Evolutionary conservation across 1,140 invertebrate genomes (phyloP), one percentile per base, ranked within the genome.

Genomic region (Harpegnathos saltator): DNA sequence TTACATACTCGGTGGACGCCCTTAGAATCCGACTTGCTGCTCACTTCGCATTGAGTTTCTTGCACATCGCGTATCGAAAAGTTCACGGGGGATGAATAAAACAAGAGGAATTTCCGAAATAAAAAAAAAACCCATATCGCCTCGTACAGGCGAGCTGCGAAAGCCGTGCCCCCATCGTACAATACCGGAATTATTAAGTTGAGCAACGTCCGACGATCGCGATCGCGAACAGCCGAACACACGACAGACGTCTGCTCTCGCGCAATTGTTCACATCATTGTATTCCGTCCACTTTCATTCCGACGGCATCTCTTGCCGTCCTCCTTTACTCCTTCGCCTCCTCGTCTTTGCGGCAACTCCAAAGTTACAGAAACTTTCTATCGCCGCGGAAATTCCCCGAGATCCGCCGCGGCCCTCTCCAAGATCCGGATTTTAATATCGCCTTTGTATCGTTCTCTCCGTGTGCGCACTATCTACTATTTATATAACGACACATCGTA

Each of bases 181-280:
- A 80, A 75, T 75, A n/a, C 1, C 7, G 22, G 61, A 62, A 82
- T 88, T 85, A 88, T n/a, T n/a, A 88, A 85, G 88, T 88, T 80
- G 85, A 85, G 19, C 54, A 78, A 56, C 50, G 15, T 66, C 17
- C 44, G 50, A 44, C 61, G n/a, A 19, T 84, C 50, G 77, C 73
- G 56, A 24, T 56, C 74, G 54, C 1, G 29, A 33, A 33, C 29
- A 33, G 1, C 1, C 29, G 5, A 72, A 44, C 33, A 48, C 15
- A n/a, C 48, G 66, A 59, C 74, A n/a, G n/a, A n/a, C n/a, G n/a
- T 83, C 85, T 73, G 44, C 56, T 62, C 54, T 50, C 12, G 38
- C 19, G 33, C 72, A 78, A 78, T 69, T 69, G 61, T 77, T 80
- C 54, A 59, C 80, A 87, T 84, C 56, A 80, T 87, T 71, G 59